Conservation (phyloP, 2,888 invertebrate species). For the Scaeva pyrastri region DNA sequence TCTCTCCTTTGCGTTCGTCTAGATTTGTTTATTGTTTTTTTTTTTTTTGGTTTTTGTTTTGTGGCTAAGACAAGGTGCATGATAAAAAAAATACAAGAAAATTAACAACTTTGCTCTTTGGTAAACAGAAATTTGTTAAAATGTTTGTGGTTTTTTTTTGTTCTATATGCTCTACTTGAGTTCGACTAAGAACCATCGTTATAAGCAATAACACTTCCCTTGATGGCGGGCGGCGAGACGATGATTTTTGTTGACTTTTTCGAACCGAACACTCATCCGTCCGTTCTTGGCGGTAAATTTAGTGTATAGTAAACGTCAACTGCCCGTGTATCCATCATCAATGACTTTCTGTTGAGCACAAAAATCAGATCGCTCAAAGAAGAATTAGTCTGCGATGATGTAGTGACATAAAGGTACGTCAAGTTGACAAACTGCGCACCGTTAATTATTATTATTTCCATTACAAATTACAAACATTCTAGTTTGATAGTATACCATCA, state of each 20-base stretch:
- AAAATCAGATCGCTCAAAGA: conserved; percentile 48
- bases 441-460: not conserved
- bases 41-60: not conserved
- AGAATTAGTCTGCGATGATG: conserved; percentile 12
- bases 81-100: conserved; percentile 39
- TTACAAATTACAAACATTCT: not conserved
- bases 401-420: conserved; percentile 16
- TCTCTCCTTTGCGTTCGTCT: conserved; percentile 60
- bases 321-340: not conserved
- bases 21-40: conserved; percentile 16
- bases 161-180: not conserved
- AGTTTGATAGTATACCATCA: not conserved
- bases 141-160: conserved; percentile 49
- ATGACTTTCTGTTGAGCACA: conserved; percentile 36
- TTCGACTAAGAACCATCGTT: not conserved
- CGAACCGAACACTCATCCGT: conserved; percentile 18
- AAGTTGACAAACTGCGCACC: conserved; percentile 22
- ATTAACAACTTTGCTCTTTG: conserved; percentile 49
- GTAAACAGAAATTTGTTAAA: conserved; percentile 52
- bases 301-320: not conserved
- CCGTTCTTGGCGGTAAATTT: conserved; percentile 16
- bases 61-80: conserved; percentile 37
- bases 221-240: not conserved
- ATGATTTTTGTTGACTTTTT: conserved; percentile 50
- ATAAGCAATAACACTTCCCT: conserved; percentile 47